These are phyloP conservation scores for Acanthosepion lycidas DNA, from an alignment of 2,888 invertebrate species.

Conservation along the genomic window DNA sequence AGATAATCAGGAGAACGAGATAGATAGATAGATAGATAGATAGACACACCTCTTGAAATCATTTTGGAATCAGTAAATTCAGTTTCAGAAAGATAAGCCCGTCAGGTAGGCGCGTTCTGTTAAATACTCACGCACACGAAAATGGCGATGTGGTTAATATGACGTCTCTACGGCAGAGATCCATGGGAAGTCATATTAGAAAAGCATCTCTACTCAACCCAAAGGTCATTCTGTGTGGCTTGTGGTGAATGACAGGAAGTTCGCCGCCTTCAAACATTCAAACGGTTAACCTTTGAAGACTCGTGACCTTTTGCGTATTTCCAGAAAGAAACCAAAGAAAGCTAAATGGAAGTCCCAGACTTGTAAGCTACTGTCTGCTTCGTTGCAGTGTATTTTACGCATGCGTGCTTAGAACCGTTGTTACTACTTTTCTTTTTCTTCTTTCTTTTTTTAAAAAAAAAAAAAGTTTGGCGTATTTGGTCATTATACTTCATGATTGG, in stretches of 20 bases:
- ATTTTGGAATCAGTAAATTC: not conserved
- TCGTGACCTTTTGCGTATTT: not conserved
- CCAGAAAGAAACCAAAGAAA: constrained; percentile 21
- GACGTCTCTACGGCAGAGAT: constrained; percentile 4
- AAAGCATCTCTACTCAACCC: not conserved
- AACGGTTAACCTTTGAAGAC: constrained; percentile 11
- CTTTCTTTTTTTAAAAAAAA: too few relatives aligned
- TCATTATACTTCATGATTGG: too few relatives aligned
- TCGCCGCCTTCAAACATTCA: not conserved
- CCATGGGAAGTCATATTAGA: not conserved
- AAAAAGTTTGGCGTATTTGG: too few relatives aligned
- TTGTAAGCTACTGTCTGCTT: not conserved
- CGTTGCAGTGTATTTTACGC: constrained; percentile 7
- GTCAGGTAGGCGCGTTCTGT: not conserved
- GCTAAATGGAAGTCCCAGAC: constrained; percentile 16
- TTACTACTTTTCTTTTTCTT: too few relatives aligned
- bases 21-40: too few relatives aligned
- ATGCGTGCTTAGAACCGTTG: not conserved
- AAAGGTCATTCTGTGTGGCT: constrained; percentile 22
- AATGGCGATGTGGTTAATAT: not conserved
- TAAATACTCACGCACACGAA: not conserved
- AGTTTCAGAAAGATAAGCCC: not conserved
- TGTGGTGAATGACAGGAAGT: not conserved
- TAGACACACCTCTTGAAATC: not conserved
- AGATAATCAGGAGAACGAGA: too few relatives aligned